A percentile compares a stretch with the other conserved stretches of the same genome.
Conservation (phyloP, 1,140 invertebrate genomes). For the Tetraneura akinire region DNA sequence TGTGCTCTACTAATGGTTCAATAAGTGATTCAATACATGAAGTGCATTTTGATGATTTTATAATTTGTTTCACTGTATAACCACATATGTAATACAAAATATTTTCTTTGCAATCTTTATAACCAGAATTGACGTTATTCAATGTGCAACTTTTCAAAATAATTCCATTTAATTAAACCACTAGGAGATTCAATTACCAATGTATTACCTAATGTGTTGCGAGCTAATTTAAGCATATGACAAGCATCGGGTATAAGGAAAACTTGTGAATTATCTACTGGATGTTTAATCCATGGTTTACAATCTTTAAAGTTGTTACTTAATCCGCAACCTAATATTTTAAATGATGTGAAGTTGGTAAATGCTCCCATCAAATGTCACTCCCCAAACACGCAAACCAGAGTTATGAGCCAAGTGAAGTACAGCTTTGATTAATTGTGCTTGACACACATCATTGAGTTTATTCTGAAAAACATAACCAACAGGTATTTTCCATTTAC, state of each 20-base stretch:
- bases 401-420: background rate
- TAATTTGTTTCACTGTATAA: too few species aligned
- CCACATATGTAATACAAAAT: too few species aligned
- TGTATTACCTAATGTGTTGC: background rate
- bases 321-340: background rate
- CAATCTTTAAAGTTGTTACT: background rate
- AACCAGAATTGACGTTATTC: background rate
- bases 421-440: background rate
- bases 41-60: too few species aligned
- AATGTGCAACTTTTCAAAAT: background rate
- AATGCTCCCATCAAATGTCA: background rate
- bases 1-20: too few species aligned
- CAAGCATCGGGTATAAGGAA: background rate
- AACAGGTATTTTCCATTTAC: background rate
- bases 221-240: background rate
- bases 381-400: background rate
- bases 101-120: background rate
- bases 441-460: background rate
- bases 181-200: background rate
- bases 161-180: background rate
- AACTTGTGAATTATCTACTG: background rate
- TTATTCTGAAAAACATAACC: conserved; percentile 21
- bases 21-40: too few species aligned
- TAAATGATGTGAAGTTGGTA: background rate
- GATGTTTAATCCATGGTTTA: background rate